phyloP scores from a whole-genome alignment of 2,888 invertebrate species.

The Stomorhina lunata region DNA sequence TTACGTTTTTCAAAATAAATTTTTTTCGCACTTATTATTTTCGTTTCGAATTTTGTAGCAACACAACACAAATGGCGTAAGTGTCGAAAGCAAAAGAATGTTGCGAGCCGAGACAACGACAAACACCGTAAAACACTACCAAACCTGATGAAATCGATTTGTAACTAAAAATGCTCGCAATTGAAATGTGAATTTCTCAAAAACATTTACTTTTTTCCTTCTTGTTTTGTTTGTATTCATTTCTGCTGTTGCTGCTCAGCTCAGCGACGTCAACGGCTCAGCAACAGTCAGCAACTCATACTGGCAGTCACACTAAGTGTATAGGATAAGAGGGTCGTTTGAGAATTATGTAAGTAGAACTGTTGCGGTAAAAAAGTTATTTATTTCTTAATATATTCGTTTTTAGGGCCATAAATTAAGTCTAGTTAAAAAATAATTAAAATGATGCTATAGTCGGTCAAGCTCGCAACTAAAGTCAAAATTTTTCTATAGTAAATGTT shows the following conservation, averaged over 20 bases:
- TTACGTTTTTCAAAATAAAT: constrained; percentile 50
- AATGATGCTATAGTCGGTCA: too few species aligned
- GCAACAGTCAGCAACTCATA: background rate
- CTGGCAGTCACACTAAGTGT: background rate
- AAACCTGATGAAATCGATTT: constrained; percentile 78
- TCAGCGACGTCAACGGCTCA: background rate
- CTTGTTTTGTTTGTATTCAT: constrained; percentile 32
- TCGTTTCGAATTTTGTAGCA: too few species aligned
- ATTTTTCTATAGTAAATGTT: too few species aligned
- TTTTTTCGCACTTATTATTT: constrained; percentile 27
- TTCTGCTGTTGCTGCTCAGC: constrained; percentile 11
- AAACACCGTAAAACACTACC: constrained; percentile 76
- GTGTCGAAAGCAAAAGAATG: constrained; percentile 31
- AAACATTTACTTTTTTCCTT: constrained; percentile 55
- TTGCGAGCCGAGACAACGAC: constrained; percentile 70
- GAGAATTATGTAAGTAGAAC: too few species aligned
- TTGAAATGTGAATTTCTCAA: constrained; percentile 77
- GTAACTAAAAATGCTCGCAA: constrained; percentile 74
- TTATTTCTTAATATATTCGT: too few species aligned
- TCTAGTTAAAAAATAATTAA: too few species aligned
- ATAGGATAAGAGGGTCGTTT: background rate
- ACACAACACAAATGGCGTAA: constrained; percentile 33
- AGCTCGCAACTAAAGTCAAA: too few species aligned
- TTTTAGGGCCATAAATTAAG: too few species aligned
- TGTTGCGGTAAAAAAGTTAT: too few species aligned